Evolutionary conservation across 2,888 invertebrate genomes (phyloP), one percentile per base, ranked within the genome.

Genomic region (Eurytoma californica): DNA sequence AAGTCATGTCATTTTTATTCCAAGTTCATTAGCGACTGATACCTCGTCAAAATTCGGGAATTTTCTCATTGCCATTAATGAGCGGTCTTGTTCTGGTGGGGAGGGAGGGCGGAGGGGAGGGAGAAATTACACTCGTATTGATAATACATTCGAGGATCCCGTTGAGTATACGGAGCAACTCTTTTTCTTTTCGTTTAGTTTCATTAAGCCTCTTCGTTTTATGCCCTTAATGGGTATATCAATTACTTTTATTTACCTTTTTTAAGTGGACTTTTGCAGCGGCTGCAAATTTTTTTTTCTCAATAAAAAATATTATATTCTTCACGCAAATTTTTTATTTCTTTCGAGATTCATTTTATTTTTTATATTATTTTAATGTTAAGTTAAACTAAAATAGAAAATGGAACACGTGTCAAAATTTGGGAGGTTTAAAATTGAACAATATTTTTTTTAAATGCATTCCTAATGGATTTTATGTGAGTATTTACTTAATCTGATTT

Each of bases 51-150:
- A 39, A 39, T 39, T 39, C 39, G 39, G 30, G 30, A 30, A 63
- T 63, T 63, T 63, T 63, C n/a, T n/a, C n/a, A 16, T 63, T 63
- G 18, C 39, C 13, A 47, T 39, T 63, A 63, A 63, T 39, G 47
- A 58, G 20, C 57, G 9, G 57, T 20, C 57, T 12, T 18, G 2
- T 63, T 16, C 9, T 63, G 30, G 16, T 39, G 39, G n/a, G 61
- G 24, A 24, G 24, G 2, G 2, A n/a, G n/a, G n/a, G n/a, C n/a
- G n/a, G n/a, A n/a, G n/a, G n/a, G 28, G 16, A 61, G 30, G n/a
- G 61, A 61, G 28, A 28, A 60, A 3, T 13, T 24, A 61, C 16
- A 28, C 60, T 30, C 30, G 61, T 7, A 18, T 30, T 39, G 14
- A 4, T 16, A 28, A 9, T 24, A 60, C 28, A 24, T 24, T 60